phyloP scores from a whole-genome alignment of 2,888 invertebrate species.

The Bruchidius siliquastri region DNA sequence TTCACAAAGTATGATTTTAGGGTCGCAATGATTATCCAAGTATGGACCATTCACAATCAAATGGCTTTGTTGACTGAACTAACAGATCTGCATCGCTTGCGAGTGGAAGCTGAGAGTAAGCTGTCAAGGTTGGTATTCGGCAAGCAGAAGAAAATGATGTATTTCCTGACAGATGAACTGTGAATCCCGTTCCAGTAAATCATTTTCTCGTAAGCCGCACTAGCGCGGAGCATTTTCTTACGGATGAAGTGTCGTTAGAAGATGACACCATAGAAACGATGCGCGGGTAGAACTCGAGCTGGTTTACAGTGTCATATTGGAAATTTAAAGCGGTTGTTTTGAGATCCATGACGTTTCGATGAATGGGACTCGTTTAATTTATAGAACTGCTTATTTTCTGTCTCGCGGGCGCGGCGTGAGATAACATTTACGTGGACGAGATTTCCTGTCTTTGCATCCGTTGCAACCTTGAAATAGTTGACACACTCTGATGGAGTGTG shows the following conservation, averaged over 20 bases:
- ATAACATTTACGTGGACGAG: no score
- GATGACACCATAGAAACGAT: constrained; percentile 18
- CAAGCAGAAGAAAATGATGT: constrained; percentile 32
- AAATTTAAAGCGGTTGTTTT: neutral
- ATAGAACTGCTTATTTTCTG: neutral
- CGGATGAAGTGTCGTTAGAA: constrained; percentile 31
- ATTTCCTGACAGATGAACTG: constrained; percentile 45
- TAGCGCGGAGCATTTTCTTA: constrained; percentile 20
- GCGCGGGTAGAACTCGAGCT: neutral
- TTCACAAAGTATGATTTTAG: no score
- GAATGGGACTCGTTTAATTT: neutral
- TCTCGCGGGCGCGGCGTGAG: neutral
- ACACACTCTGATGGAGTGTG: no score
- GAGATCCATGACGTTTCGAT: neutral
- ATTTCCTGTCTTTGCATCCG: no score
- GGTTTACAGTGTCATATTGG: constrained; percentile 2
- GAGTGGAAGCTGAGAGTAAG: neutral
- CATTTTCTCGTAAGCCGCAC: constrained; percentile 42
- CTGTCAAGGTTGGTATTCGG: neutral
- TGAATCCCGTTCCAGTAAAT: constrained; percentile 47
- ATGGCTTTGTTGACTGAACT: neutral
- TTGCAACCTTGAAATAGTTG: no score
- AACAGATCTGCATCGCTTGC: neutral
- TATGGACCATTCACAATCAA: no score
- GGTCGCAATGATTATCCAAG: no score